Evolutionary conservation across 2,888 invertebrate species (phyloP).

Genomic region (Sinelater perroti): DNA sequence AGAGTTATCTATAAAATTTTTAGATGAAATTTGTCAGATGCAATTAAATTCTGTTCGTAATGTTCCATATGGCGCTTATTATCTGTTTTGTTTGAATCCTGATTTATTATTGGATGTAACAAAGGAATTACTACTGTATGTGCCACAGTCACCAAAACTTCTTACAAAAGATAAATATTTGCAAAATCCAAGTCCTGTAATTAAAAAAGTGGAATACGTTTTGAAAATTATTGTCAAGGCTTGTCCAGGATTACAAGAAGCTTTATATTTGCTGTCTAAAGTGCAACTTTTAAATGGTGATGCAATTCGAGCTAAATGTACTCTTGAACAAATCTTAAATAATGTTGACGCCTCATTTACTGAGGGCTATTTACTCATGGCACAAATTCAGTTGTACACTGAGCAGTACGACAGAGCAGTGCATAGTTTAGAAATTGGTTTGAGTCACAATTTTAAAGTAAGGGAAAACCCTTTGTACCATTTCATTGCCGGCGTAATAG

Average conservation of each 20-base stretch:
- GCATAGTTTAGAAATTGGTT: constrained; percentile 86
- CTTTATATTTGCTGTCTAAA: constrained; percentile 77
- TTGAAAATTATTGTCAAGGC: constrained; percentile 77
- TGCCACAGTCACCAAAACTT: constrained; percentile 63
- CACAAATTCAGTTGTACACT: constrained; percentile 82
- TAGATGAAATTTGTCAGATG: constrained; percentile 70
- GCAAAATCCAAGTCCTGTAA: constrained; percentile 54
- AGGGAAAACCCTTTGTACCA: constrained; percentile 92
- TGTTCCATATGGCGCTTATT: constrained; percentile 76
- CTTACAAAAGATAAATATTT: constrained; percentile 44
- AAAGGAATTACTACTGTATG: constrained; percentile 77
- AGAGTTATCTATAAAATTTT: constrained; percentile 65
- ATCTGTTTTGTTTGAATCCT: constrained; percentile 81
- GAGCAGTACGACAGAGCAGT: constrained; percentile 78
- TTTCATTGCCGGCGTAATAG: constrained; percentile 83
- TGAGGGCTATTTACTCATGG: constrained; percentile 85
- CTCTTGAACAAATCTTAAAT: constrained; percentile 77
- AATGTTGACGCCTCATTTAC: constrained; percentile 80
- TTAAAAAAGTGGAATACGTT: constrained; percentile 70
- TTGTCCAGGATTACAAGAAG: constrained; percentile 81
- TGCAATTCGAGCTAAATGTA: constrained; percentile 72
- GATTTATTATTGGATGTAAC: constrained; percentile 84
- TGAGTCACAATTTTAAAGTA: constrained; percentile 93
- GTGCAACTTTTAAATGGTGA: constrained; percentile 84
- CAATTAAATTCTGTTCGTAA: constrained; percentile 64